Conservation (phyloP, 2,113 vertebrate genomes). For the Progne subis region DNA sequence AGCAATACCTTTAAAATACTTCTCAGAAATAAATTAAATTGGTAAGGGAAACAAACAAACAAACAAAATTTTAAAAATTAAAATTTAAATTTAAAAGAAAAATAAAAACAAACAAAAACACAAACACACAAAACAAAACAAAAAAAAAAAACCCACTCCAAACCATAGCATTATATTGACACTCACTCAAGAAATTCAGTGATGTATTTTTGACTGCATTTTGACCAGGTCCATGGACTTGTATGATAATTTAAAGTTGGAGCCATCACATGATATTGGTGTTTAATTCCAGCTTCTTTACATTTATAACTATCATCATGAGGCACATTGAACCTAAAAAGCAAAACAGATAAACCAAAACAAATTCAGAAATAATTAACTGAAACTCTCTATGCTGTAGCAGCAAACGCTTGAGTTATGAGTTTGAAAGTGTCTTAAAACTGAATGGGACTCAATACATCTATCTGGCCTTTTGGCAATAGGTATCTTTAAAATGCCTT, state of each 20-base stretch:
- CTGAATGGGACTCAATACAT: neutral
- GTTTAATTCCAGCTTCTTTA: constrained; percentile 88
- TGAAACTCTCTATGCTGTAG: neutral
- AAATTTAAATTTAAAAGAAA: too few relatives aligned
- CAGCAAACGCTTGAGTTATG: neutral
- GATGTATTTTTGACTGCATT: constrained; percentile 97
- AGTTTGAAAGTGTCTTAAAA: neutral
- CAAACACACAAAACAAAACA: too few relatives aligned
- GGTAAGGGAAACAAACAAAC: too few relatives aligned
- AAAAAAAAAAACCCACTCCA: too few relatives aligned
- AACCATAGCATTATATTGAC: neutral
- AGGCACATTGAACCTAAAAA: constrained; percentile 92
- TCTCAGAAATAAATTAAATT: neutral
- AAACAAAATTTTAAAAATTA: too few relatives aligned
- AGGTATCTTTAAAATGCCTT: neutral
- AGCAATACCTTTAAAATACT: neutral
- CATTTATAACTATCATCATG: constrained; percentile 97
- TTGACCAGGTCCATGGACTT: constrained; percentile 97
- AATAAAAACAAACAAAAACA: too few relatives aligned
- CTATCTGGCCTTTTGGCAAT: neutral
- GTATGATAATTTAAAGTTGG: constrained; percentile 95
- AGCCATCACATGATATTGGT: constrained; percentile 96
- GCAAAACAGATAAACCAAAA: constrained; percentile 50
- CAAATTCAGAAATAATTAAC: neutral
- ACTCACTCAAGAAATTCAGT: constrained; percentile 98